These are phyloP conservation scores for Emydura subglobosa DNA, from an alignment of 2,113 vertebrate species.

Conservation along the genomic window DNA sequence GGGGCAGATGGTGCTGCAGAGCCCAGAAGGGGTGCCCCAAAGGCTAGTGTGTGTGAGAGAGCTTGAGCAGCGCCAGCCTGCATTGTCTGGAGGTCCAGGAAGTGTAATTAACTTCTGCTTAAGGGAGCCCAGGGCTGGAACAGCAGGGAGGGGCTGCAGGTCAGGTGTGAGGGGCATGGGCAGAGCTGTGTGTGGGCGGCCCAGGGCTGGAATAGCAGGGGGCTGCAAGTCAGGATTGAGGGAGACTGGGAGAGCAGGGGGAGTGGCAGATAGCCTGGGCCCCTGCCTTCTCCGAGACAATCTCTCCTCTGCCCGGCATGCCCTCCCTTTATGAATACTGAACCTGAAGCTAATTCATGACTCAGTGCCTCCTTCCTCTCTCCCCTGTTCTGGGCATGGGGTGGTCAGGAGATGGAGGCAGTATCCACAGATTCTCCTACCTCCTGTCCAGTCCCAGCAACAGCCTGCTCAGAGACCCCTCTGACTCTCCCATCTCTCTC, in stretches of 20 bases:
- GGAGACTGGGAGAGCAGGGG: neutral
- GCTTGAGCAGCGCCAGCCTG: neutral
- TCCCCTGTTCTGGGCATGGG: too few species aligned
- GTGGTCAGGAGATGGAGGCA: too few species aligned
- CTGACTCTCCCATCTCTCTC: neutral
- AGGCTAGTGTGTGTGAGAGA: neutral
- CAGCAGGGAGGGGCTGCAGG: neutral
- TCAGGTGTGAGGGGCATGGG: neutral
- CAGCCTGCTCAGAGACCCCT: neutral
- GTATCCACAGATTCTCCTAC: too few species aligned
- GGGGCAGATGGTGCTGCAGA: neutral
- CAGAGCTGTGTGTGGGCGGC: neutral
- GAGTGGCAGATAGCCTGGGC: neutral
- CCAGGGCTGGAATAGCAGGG: neutral
- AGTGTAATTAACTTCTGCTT: neutral
- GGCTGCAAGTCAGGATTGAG: neutral
- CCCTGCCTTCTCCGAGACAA: neutral
- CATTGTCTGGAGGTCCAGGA: neutral
- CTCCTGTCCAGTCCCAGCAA: too few species aligned
- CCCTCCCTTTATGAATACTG: neutral
- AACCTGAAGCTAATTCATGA: too few species aligned
- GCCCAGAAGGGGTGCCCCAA: neutral
- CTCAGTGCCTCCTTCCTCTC: too few species aligned
- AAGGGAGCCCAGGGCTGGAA: neutral
- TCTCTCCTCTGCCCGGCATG: neutral